Conservation (phyloP, 2,797 vertebrate genomes). For the Chrysolophus pictus region DNA sequence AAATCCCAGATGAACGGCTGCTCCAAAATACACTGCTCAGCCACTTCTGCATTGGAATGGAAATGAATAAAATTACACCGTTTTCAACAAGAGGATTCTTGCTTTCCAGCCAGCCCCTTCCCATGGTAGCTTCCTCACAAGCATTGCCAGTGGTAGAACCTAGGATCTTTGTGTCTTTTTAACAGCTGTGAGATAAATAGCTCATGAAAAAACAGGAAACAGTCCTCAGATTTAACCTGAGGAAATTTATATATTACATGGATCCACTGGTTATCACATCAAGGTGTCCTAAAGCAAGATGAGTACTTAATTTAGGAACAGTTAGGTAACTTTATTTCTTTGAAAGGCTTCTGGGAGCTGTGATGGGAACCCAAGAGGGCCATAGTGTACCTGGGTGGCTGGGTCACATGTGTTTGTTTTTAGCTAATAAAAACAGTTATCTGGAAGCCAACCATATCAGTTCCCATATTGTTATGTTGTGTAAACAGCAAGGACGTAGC, state of each 20-base stretch:
- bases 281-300: background rate
- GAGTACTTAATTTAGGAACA: background rate
- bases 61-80: background rate
- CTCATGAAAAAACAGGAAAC: background rate
- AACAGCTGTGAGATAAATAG: background rate
- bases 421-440: background rate
- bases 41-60: background rate
- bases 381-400: background rate
- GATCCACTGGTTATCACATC: background rate
- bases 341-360: background rate
- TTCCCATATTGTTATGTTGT: background rate
- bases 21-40: background rate
- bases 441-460: background rate
- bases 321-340: background rate
- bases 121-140: background rate
- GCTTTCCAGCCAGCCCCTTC: background rate
- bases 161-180: background rate
- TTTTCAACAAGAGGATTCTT: background rate
- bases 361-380: background rate
- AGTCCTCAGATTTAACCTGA: background rate
- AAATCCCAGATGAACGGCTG: background rate
- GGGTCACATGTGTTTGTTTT: background rate
- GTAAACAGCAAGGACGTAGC: conserved; percentile 10
- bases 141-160: too few relatives aligned
- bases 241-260: background rate